Conservation (phyloP, 2,797 vertebrate species). For the Neopelma chrysocephalum region DNA sequence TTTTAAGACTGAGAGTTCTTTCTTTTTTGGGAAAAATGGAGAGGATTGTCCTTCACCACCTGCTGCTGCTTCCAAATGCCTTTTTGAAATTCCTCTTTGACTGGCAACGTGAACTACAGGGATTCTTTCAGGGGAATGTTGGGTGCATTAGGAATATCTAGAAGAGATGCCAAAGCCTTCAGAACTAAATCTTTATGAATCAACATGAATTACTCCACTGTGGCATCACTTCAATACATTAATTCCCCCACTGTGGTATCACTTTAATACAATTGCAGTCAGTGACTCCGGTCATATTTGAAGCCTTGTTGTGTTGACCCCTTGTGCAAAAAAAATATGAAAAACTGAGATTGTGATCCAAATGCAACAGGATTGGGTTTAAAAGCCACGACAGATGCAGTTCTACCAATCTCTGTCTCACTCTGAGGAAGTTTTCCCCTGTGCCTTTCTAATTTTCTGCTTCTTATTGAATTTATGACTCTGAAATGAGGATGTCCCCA, state of each 20-base stretch:
- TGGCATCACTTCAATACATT: background rate
- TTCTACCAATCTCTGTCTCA: background rate
- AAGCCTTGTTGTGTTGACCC: background rate
- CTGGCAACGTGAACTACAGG: background rate
- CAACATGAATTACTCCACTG: background rate
- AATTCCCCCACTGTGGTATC: background rate
- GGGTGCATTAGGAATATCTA: background rate
- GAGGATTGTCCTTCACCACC: background rate
- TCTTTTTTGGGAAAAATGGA: background rate
- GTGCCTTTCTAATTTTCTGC: background rate
- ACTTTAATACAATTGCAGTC: background rate
- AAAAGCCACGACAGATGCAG: background rate
- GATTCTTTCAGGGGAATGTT: background rate
- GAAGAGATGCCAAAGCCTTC: background rate
- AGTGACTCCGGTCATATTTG: background rate
- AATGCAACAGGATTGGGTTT: rapidly evolving
- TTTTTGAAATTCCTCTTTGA: background rate
- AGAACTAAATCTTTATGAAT: background rate
- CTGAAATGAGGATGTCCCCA: background rate
- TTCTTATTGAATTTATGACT: background rate
- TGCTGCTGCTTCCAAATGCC: background rate
- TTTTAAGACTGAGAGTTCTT: background rate
- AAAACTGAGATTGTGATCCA: background rate
- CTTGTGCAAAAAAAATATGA: background rate
- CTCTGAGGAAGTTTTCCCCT: background rate